These are phyloP conservation scores for Brotogeris chrysoptera DNA, from an alignment of 2,797 vertebrate species.

Conservation along the genomic window DNA sequence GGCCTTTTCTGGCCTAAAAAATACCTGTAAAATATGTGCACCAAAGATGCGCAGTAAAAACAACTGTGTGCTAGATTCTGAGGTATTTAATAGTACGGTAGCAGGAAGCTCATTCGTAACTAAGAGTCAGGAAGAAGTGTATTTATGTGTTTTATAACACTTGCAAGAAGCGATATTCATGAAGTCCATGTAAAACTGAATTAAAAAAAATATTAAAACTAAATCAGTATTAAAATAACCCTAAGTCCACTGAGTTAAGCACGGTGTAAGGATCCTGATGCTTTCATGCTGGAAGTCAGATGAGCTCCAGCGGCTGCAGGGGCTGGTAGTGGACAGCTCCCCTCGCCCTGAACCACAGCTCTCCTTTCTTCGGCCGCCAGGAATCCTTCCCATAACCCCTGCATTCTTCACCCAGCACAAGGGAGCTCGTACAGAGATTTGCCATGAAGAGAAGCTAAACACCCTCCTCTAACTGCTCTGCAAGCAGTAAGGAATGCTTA, in stretches of 20 bases:
- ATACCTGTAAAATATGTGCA: neutral
- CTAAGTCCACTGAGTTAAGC: neutral
- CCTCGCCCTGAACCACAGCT: neutral
- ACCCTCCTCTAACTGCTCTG: neutral
- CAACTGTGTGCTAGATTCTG: neutral
- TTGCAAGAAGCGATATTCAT: neutral
- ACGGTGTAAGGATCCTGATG: accelerated
- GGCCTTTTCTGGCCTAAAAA: neutral
- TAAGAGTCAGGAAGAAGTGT: neutral
- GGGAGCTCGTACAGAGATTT: neutral
- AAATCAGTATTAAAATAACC: neutral
- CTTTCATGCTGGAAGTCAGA: neutral
- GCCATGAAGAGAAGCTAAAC: neutral
- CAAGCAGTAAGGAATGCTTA: neutral
- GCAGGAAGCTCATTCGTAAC: conserved; percentile 16
- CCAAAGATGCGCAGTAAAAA: conserved; percentile 10
- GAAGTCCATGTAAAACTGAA: neutral
- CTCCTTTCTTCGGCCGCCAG: accelerated
- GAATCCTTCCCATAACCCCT: neutral
- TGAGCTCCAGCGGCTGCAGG: accelerated
- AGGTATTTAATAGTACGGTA: neutral
- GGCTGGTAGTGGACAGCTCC: neutral
- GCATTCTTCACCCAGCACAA: neutral
- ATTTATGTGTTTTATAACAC: neutral
- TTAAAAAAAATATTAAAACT: neutral